A percentile compares a stretch with the other conserved stretches of the same genome.
Evolutionary conservation across 2,888 invertebrate genomes (phyloP).

Genomic region (Amblyjoppa proteus): DNA sequence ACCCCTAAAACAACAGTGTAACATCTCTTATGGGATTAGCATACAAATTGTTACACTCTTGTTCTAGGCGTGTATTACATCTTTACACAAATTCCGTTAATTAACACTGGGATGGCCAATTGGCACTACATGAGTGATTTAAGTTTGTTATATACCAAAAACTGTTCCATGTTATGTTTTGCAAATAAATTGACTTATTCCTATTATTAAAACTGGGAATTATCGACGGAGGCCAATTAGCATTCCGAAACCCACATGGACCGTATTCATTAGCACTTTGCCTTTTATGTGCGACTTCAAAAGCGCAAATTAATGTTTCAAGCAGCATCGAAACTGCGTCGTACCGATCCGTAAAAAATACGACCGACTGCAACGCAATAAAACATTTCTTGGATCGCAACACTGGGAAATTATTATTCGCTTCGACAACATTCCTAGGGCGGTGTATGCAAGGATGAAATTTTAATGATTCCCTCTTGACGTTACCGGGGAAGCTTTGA

Average conservation of each 20-base stretch:
- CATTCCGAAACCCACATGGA: background rate
- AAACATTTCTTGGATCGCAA: background rate
- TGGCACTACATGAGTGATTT: no score
- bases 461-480: background rate
- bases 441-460: background rate
- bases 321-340: slow-evolving; percentile 2
- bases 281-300: background rate
- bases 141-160: no score
- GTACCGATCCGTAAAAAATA: background rate
- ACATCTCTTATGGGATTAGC: no score
- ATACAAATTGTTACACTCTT: no score
- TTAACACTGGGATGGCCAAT: background rate
- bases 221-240: background rate
- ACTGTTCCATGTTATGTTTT: no score
- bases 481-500: background rate
- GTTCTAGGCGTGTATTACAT: no score
- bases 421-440: no score
- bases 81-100: no score
- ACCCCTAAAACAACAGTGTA: no score
- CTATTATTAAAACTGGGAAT: background rate
- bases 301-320: background rate
- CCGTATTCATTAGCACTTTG: background rate
- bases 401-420: background rate
- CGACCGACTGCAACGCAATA: background rate
- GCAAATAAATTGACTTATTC: no score